These are phyloP conservation scores for Notarius lentiginosus DNA, from an alignment of 2,113 vertebrate species.

Conservation along the genomic window DNA sequence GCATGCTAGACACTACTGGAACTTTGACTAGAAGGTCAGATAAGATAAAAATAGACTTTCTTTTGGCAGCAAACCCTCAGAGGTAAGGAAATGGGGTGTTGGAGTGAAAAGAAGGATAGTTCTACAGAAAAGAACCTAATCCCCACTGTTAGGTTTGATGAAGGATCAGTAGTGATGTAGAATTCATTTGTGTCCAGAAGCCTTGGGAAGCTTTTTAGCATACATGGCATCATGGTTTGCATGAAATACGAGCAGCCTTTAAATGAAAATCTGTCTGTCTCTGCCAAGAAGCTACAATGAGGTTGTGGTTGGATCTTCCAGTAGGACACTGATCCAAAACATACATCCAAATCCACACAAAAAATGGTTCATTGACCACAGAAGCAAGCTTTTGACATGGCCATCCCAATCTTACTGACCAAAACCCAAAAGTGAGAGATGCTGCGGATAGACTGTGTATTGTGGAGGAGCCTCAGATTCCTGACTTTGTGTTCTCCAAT, in stretches of 20 bases:
- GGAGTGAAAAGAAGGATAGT: background rate
- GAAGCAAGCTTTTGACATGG: background rate
- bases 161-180: background rate
- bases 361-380: background rate
- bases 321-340: background rate
- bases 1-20: background rate
- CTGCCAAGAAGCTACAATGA: background rate
- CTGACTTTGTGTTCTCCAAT: background rate
- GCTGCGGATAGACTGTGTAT: background rate
- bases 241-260: background rate
- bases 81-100: background rate
- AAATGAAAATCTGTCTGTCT: background rate
- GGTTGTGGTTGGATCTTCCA: background rate
- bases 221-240: background rate
- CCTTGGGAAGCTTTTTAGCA: background rate
- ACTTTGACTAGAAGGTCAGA: background rate
- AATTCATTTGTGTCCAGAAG: background rate
- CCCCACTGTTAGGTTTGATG: background rate
- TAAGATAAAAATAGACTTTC: background rate
- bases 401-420: background rate
- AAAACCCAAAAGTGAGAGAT: background rate
- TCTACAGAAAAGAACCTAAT: background rate
- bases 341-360: background rate
- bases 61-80: background rate
- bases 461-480: background rate